A percentile compares a stretch with the other conserved stretches of the same genome.
phyloP scores from a whole-genome alignment of 2,113 vertebrate species.

The Nicator chloris region DNA sequence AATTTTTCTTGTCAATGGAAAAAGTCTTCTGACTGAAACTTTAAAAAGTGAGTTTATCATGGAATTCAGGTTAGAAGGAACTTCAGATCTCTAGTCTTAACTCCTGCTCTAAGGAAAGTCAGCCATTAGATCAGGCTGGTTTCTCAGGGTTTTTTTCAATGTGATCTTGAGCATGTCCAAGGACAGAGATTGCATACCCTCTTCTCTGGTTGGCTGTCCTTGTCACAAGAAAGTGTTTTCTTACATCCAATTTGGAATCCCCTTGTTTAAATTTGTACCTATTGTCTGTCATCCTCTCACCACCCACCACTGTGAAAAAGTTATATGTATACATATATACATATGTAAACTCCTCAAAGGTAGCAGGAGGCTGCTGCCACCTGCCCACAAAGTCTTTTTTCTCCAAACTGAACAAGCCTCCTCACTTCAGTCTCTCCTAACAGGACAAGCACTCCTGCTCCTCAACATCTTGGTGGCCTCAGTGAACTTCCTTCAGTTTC shows the following conservation, averaged over 20 bases:
- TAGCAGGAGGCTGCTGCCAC: not conserved
- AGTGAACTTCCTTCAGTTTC: not conserved
- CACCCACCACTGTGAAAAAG: not conserved
- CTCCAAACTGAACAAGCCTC: not conserved
- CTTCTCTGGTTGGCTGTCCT: not conserved
- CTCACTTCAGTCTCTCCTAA: not conserved
- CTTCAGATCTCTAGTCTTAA: not conserved
- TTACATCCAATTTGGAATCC: not conserved
- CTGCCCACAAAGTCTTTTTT: not conserved
- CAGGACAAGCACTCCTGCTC: not conserved
- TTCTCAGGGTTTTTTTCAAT: not conserved
- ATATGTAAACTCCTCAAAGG: not conserved
- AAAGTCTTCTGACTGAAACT: not conserved
- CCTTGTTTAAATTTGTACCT: not conserved
- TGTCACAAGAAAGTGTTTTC: not conserved
- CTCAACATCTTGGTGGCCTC: not conserved
- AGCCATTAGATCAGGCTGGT: not conserved
- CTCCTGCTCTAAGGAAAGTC: not conserved
- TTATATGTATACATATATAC: no score
- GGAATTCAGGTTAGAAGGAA: not conserved
- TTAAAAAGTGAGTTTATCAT: not conserved
- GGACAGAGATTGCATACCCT: not conserved
- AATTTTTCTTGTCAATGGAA: not conserved
- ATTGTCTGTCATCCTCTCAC: not conserved
- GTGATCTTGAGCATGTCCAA: not conserved